Percentiles rank a stretch among this genome's conserved stretches.
Conservation (phyloP, 2,797 vertebrate genomes). For the Psittacula derbiana region DNA sequence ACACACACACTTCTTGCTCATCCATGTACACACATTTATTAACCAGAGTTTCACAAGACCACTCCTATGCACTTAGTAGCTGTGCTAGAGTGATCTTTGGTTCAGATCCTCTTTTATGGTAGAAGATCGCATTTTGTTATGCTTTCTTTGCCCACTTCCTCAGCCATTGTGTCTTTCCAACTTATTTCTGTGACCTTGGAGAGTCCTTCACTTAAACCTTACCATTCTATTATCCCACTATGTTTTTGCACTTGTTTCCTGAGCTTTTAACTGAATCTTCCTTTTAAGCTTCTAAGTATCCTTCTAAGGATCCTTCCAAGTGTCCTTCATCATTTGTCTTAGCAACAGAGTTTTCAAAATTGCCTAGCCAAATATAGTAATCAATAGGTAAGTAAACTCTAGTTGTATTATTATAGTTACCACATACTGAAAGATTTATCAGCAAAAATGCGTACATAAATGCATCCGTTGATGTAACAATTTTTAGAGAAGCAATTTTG, state of each 20-base stretch:
- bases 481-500: neutral
- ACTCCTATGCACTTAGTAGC: neutral
- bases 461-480: neutral
- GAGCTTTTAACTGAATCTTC: neutral
- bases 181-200: neutral
- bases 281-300: neutral
- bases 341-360: neutral
- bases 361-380: neutral
- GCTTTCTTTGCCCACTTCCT: neutral
- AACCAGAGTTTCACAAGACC: neutral
- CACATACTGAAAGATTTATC: neutral
- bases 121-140: neutral
- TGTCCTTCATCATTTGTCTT: neutral
- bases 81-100: neutral
- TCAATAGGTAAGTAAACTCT: neutral
- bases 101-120: neutral
- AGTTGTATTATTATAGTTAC: neutral
- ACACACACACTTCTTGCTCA: rapidly evolving
- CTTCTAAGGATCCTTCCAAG: neutral
- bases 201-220: neutral
- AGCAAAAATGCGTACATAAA: neutral
- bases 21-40: neutral
- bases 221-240: neutral
- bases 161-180: neutral
- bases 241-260: neutral